Evolutionary conservation across 2,113 vertebrate species (phyloP), one percentile per base, ranked within the genome.

Genomic region (Scopus umbretta): DNA sequence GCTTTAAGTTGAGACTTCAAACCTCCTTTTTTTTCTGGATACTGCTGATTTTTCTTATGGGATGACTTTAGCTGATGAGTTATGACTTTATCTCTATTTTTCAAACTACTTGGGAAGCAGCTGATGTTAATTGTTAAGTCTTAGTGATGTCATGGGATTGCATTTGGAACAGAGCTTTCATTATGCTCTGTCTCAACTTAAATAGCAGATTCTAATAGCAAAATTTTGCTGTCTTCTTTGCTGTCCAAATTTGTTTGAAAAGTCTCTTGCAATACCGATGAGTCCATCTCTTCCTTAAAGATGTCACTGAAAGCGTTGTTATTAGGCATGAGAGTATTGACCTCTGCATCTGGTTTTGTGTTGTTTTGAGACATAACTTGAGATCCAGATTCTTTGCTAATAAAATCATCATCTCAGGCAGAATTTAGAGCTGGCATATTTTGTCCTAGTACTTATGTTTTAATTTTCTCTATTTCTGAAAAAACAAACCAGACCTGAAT

Each of bases 281-380:
- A 97, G 84, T 73, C 93, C 66, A 80, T 76, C 90, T 80, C 96
- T 91, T 96, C 87, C 96, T 94, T 62, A 61, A 95, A 84, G 85
- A 96, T 96, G 92, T 96, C 94, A 93, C 94, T 93, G 92, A 65
- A 93, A 95, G 79, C 90, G 73, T 92, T 97, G 94, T 95, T 97
- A 85, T 94, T 85, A 96, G 86, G 83, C 92, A 94, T 87, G 78
- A 82, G 90, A 82, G 79, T 82, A 87, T 2, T 96, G 96, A 97
- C 96, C 96, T 97, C 85, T 97, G 96, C 96, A 97, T 97, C 96
- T 97, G 96, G 92, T 96, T 97, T 82, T 94, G 87, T 96, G 96
- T 94, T 97, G 96, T 96, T 97, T 96, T 90, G 93, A 96, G 96
- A 94, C 90, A 91, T 32, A 88, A 90, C 93, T 95, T 65, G 84